Percentiles rank a stretch among this genome's conserved stretches.
These are phyloP conservation scores for Heliconius nattereri DNA, from an alignment of 1,140 invertebrate genomes.

Conservation along the genomic window DNA sequence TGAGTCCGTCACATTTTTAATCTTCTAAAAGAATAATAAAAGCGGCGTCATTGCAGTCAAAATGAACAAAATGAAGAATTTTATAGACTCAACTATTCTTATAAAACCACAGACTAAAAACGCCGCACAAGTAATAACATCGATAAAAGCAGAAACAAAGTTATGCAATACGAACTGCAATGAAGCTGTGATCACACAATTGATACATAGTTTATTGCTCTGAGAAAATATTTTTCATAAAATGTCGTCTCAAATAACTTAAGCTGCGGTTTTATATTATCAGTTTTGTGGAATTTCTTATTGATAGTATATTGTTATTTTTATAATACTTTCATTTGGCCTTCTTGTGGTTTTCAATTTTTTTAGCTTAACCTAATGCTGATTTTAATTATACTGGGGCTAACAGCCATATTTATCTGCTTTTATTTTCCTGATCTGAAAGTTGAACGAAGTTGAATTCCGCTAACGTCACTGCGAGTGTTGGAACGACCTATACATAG, in stretches of 20 bases:
- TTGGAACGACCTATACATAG: no score
- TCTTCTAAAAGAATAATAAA: constrained; percentile 40
- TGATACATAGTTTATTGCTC: constrained; percentile 3
- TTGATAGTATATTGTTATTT: constrained; percentile 16
- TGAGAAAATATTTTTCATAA: constrained; percentile 25
- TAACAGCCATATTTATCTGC: no score
- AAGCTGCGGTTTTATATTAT: not conserved
- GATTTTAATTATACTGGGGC: no score
- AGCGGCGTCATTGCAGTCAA: not conserved
- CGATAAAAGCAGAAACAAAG: constrained; percentile 2
- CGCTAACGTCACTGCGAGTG: no score
- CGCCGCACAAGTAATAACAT: not conserved
- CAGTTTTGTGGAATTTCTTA: constrained; percentile 12
- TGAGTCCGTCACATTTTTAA: constrained; percentile 38
- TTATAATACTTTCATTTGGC: not conserved
- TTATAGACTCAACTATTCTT: not conserved
- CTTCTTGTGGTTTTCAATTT: not conserved
- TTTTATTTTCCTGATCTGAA: no score
- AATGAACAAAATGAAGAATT: not conserved
- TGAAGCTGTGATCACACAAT: constrained; percentile 15
- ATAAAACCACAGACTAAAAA: constrained; percentile 10
- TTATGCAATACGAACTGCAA: not conserved
- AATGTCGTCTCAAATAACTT: constrained; percentile 6
- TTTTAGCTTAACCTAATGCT: no score
- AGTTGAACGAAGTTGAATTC: no score